Percentiles rank a stretch among this genome's conserved stretches.
Evolutionary conservation across 1,140 invertebrate species (phyloP).

Genomic region (Doryteuthis pealeii): DNA sequence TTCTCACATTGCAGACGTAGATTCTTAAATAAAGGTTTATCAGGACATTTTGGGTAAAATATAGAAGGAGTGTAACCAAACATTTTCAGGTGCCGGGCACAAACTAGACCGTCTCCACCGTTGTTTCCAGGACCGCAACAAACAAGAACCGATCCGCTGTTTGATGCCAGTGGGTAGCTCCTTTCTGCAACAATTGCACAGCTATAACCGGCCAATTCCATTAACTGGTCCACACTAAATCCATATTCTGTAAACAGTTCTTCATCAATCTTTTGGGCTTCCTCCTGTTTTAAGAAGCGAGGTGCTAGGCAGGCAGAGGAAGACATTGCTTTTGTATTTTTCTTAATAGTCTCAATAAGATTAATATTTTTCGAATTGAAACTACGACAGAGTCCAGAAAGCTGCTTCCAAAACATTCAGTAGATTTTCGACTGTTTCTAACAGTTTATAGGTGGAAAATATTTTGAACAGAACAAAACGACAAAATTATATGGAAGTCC

Average conservation of each 20-base stretch:
- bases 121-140: slow-evolving; percentile 99
- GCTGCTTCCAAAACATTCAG: no score
- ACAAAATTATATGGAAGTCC: no score
- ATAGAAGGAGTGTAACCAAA: slow-evolving; percentile 85
- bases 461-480: no score
- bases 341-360: no score
- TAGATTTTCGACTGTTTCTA: no score
- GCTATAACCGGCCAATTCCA: slow-evolving; percentile 97
- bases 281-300: slow-evolving; percentile 71
- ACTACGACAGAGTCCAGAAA: no score
- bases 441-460: no score
- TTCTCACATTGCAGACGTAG: slow-evolving; percentile 78
- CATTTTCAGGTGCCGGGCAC: slow-evolving; percentile 88
- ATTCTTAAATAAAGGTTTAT: slow-evolving; percentile 81
- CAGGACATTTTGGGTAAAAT: slow-evolving; percentile 87
- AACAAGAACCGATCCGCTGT: slow-evolving; percentile 68
- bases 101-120: slow-evolving; percentile 97
- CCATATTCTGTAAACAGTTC: slow-evolving; percentile 89
- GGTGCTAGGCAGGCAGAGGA: not conserved
- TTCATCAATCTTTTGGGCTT: slow-evolving; percentile 84
- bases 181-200: slow-evolving; percentile 86
- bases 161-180: slow-evolving; percentile 64
- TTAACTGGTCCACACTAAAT: slow-evolving; percentile 89
- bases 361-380: no score
- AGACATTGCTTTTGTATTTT: not conserved